Conservation (phyloP, 2,113 vertebrate species). For the Oncorhynchus gorbuscha region DNA sequence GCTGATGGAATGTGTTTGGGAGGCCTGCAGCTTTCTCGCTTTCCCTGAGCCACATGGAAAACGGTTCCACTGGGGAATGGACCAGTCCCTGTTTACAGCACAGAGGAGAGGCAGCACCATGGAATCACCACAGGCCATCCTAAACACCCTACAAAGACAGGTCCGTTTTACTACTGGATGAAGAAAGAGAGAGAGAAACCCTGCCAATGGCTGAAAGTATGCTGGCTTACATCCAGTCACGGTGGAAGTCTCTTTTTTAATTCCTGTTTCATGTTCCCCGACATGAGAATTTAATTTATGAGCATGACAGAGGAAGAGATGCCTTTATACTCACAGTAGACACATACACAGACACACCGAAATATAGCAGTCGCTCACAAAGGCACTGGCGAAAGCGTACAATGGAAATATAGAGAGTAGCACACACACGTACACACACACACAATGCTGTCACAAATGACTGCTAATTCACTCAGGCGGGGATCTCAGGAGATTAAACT, state of each 20-base stretch:
- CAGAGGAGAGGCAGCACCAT: slow-evolving; percentile 54
- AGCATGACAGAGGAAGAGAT: slow-evolving; percentile 60
- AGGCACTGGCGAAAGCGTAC: slow-evolving; percentile 18
- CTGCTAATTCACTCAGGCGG: slow-evolving; percentile 46
- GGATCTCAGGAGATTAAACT: slow-evolving; percentile 62
- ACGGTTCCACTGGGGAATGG: slow-evolving; percentile 66
- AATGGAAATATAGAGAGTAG: slow-evolving; percentile 3
- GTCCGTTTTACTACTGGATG: slow-evolving; percentile 57
- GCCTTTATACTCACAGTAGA: slow-evolving; percentile 53
- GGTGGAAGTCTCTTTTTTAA: slow-evolving; percentile 58
- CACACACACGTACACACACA: not conserved
- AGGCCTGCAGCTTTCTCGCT: slow-evolving; percentile 62
- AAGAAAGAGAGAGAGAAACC: slow-evolving; percentile 52
- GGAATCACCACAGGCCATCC: slow-evolving; percentile 61
- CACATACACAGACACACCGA: slow-evolving; percentile 17
- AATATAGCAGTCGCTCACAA: slow-evolving; percentile 10
- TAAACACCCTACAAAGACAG: slow-evolving; percentile 57
- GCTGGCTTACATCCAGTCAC: slow-evolving; percentile 59
- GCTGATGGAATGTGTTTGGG: slow-evolving; percentile 73
- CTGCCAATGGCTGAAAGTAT: slow-evolving; percentile 60
- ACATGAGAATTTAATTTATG: slow-evolving; percentile 75
- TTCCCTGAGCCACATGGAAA: slow-evolving; percentile 68
- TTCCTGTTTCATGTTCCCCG: slow-evolving; percentile 69
- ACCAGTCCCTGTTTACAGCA: slow-evolving; percentile 58
- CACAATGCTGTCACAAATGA: slow-evolving; percentile 35